Percentiles rank a stretch among this genome's conserved stretches.
Conservation (phyloP, 2,888 invertebrate genomes). For the Strigamia maritima region DNA sequence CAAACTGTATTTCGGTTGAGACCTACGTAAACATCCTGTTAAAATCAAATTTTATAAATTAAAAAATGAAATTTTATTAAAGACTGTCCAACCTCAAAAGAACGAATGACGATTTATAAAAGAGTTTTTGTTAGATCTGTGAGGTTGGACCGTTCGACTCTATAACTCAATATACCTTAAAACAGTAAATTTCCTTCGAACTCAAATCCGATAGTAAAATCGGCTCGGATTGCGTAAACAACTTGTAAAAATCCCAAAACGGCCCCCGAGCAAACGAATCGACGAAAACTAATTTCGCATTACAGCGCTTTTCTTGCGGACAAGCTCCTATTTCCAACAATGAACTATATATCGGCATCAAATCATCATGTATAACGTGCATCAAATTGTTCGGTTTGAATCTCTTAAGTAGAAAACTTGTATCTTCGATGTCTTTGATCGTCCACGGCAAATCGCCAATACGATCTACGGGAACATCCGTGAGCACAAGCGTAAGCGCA, state of each 20-base stretch:
- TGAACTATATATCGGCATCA: slow-evolving; percentile 54
- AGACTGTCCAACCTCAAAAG: too few species aligned
- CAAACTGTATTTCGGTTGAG: slow-evolving; percentile 52
- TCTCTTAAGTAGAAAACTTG: slow-evolving; percentile 48
- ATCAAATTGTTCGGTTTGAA: slow-evolving; percentile 59
- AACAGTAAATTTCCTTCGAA: slow-evolving; percentile 49
- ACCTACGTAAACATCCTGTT: slow-evolving; percentile 50
- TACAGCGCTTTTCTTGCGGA: slow-evolving; percentile 43
- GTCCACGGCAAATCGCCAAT: not conserved
- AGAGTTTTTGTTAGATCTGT: too few species aligned
- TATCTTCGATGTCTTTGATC: not conserved
- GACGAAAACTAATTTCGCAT: slow-evolving; percentile 48
- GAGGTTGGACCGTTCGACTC: too few species aligned
- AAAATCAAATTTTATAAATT: not conserved
- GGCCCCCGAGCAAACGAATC: slow-evolving; percentile 49
- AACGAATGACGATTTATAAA: too few species aligned
- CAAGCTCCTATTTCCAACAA: slow-evolving; percentile 47
- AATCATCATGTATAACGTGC: slow-evolving; percentile 58
- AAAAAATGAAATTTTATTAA: not conserved
- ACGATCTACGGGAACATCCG: not conserved
- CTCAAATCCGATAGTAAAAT: slow-evolving; percentile 45
- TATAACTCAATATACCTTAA: slow-evolving; percentile 47
- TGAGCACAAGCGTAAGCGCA: not conserved
- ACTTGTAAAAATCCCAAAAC: slow-evolving; percentile 49
- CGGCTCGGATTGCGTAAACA: slow-evolving; percentile 48